Evolutionary conservation across 2,113 vertebrate species (phyloP), one percentile per base, ranked within the genome.

Genomic region (Carassius gibelio): DNA sequence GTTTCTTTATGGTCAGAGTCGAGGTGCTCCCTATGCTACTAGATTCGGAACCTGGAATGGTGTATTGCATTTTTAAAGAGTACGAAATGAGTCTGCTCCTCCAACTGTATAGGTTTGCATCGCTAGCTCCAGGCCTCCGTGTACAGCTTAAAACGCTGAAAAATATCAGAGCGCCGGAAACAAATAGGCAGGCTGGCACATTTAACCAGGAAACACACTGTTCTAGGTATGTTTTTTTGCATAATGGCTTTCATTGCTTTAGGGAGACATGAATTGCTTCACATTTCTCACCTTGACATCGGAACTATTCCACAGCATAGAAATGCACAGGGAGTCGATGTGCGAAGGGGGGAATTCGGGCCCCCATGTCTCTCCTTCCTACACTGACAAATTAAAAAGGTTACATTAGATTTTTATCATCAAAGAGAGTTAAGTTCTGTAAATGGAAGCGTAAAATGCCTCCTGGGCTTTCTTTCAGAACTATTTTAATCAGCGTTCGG

Each of bases 331-430:
- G 17, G 74, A 52, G 72, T 52, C 23, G 36, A n/a, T 52, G 48
- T 55, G 66, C 0, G 8, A 52, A 42, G 59, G 42, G 42, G 38
- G 55, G 11, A 19, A 15, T n/a, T 72, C 0, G 26, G 42, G 23
- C 8, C 38, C 87, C 84, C 77, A 72, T 30, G 77, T 80, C 82
- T 82, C 62, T 30, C 78, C 2, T 72, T 84, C 72, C 71, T 71
- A 84, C 82, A 77, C 62, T 26, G 59, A 59, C 75, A 79, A 86
- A 85, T 89, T 86, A 87, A 83, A 79, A 87, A 83, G 84, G 85
- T 88, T 89, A 82, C 84, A 82, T 87, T 87, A 81, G 88, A 89
- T 88, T 90, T 59, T 84, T 89, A 89, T 90, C 87, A 90, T 89
- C 89, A 90, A 88, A 90, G 86, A 88, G 86, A 90, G 87, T 91